phyloP scores from a whole-genome alignment of 2,113 vertebrate species.

The Etheostoma spectabile region DNA sequence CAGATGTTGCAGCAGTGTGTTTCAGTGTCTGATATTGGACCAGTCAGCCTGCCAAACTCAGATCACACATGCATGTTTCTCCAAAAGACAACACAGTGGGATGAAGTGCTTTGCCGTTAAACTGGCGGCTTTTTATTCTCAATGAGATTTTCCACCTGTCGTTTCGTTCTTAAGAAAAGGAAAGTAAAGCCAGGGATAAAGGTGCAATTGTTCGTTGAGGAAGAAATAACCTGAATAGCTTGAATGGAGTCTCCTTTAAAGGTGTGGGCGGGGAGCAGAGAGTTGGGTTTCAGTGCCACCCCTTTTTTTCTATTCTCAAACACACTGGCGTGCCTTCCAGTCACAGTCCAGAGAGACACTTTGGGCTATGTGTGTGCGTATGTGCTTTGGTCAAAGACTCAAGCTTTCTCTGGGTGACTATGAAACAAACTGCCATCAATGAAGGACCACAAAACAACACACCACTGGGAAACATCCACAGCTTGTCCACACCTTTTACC shows the following conservation, averaged over 20 bases:
- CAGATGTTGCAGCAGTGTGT: neutral
- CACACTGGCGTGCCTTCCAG: conserved; percentile 18
- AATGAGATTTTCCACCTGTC: neutral
- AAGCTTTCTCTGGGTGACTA: conserved; percentile 29
- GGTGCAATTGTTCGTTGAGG: conserved; percentile 14
- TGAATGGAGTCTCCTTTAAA: conserved; percentile 70
- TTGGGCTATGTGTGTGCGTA: neutral
- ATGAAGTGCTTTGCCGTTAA: conserved; percentile 11
- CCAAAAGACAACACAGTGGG: neutral
- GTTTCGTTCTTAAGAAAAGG: conserved; percentile 29
- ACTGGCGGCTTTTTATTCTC: conserved; percentile 14
- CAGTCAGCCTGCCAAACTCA: neutral
- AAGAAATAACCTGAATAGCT: conserved; percentile 47
- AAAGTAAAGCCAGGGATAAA: conserved; percentile 7
- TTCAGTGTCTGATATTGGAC: neutral
- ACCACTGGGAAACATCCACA: conserved; percentile 39
- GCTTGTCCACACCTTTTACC: conserved; percentile 41
- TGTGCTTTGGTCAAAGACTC: neutral
- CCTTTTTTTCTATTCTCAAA: conserved; percentile 41
- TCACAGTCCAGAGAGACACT: conserved; percentile 32
- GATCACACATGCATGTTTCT: neutral
- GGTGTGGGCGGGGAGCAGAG: conserved; percentile 60
- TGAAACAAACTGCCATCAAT: conserved; percentile 50
- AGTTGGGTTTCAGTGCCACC: conserved; percentile 71
- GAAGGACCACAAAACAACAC: conserved; percentile 44